Base-by-base conservation (phyloP, 2,888 invertebrate genomes). In the Cistogaster globosa region DNA sequence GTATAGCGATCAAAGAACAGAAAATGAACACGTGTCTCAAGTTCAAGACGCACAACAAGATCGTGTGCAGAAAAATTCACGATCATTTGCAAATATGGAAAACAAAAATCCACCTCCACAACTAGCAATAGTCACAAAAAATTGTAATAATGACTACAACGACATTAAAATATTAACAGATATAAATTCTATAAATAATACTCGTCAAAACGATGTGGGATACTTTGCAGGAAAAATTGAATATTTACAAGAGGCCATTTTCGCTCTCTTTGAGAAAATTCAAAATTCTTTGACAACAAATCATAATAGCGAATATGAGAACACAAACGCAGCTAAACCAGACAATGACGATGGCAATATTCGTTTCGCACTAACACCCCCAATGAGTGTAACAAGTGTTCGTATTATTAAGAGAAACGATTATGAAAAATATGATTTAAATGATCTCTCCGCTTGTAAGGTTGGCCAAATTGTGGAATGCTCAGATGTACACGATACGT, bases 401-500 rank as follows among this genome's bases (percentile, higher is more conserved):
- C 79, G 58, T 75, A 81, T 83, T 81, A 18, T 22, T 67, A 60
- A 86, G 80, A 79, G 71, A 67, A 74, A 22, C 26, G 20, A 79
- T 45, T 18, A 78, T 38, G 22, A 74, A 53, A 75, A 63, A 67
- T 32, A 53, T 83, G 80, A 81, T 75, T 51, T 58, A 78, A 55
- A 22, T 72, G 86, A 86, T 83, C 86, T 86, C 69, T 77, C 57
- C 42, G 84, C 62, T 74, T 69, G 65, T 60, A 58, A 69, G 80
- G 53, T 63, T 82, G 63, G 65, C 26, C 77, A 79, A 82, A 77
- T 75, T 85, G 85, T 85, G 82, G 85, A 82, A 80, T 75, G 87
- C 88, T 91, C 91, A 91, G 91, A 91, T 89, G 91, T 89, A 88
- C 90, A 90, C 90, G 90, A 89, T 88, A 86, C 90, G 89, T 90